A percentile compares a stretch with the other conserved stretches of the same genome.
phyloP scores from a whole-genome alignment of 2,797 vertebrate species.

The Danionella dracula region DNA sequence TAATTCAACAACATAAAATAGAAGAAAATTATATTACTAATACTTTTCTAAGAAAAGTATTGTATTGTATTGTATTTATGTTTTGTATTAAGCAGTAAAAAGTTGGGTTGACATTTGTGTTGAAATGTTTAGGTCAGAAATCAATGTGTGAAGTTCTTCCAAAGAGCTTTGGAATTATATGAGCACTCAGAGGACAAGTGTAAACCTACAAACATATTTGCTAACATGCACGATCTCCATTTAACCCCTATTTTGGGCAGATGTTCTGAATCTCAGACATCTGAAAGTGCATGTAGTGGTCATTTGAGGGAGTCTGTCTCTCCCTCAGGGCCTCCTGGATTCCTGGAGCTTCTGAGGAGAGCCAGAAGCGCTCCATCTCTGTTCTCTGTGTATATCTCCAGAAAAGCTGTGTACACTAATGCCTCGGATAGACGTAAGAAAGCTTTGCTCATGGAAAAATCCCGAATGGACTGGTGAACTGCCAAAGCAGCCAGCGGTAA shows the following conservation, averaged over 20 bases:
- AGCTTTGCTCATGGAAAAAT: conserved; percentile 30
- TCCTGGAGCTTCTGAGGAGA: conserved; percentile 25
- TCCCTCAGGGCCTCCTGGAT: conserved; percentile 22
- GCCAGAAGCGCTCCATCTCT: conserved; percentile 23
- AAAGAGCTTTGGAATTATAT: background rate
- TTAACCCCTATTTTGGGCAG: conserved; percentile 18
- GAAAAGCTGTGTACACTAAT: conserved; percentile 34
- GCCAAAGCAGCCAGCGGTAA: background rate
- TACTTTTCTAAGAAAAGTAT: too few species aligned
- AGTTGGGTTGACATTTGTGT: too few species aligned
- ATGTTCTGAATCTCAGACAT: conserved; percentile 15
- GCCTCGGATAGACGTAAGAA: conserved; percentile 13
- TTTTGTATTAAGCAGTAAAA: too few species aligned
- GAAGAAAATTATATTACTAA: too few species aligned
- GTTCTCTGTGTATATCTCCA: conserved; percentile 23
- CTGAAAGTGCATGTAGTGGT: background rate
- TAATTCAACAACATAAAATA: too few species aligned
- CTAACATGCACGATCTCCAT: background rate
- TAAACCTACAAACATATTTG: background rate
- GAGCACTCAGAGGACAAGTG: background rate
- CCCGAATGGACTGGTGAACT: background rate
- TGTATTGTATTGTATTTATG: too few species aligned
- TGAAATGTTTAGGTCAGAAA: too few species aligned
- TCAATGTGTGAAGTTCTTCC: too few species aligned
- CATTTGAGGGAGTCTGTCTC: background rate